A percentile compares a stretch with the other conserved stretches of the same genome.
These are phyloP conservation scores for Neomonachus schauinslandi DNA, from an alignment of 2,113 vertebrate genomes.

Conservation along the genomic window DNA sequence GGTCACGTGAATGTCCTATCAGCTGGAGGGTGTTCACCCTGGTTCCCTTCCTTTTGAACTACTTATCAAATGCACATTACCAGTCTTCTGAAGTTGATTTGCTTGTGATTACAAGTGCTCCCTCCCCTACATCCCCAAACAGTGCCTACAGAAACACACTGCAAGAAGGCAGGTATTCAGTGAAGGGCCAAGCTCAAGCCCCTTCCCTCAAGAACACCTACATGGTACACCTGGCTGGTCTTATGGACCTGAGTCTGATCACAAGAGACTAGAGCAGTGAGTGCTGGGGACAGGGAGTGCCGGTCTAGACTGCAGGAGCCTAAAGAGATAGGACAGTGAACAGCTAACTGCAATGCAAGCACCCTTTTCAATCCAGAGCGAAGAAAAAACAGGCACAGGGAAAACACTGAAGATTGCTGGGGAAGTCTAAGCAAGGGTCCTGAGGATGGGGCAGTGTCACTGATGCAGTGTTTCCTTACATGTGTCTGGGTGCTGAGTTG, in stretches of 20 bases:
- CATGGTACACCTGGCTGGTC: neutral
- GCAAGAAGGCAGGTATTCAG: neutral
- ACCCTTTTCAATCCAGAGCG: neutral
- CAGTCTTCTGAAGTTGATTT: neutral
- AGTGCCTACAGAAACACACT: neutral
- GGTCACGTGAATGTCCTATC: neutral
- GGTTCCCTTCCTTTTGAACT: neutral
- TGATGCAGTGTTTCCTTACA: accelerated
- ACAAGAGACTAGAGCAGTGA: neutral
- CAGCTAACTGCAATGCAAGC: neutral
- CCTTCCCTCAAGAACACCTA: neutral
- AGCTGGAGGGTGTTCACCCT: too few relatives aligned
- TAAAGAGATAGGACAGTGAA: too few relatives aligned
- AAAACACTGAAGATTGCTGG: neutral
- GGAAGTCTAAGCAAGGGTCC: neutral
- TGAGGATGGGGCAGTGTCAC: accelerated
- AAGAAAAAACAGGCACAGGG: accelerated
- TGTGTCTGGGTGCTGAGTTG: neutral
- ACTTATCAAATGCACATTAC: neutral
- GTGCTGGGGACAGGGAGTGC: accelerated
- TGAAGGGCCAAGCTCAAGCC: neutral
- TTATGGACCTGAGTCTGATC: neutral
- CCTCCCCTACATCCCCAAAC: too few relatives aligned
- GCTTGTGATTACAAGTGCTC: neutral
- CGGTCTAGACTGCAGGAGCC: neutral